A percentile compares a stretch with the other conserved stretches of the same genome.
These are phyloP conservation scores for Meles meles DNA, from an alignment of 2,113 vertebrate genomes.

Conservation along the genomic window DNA sequence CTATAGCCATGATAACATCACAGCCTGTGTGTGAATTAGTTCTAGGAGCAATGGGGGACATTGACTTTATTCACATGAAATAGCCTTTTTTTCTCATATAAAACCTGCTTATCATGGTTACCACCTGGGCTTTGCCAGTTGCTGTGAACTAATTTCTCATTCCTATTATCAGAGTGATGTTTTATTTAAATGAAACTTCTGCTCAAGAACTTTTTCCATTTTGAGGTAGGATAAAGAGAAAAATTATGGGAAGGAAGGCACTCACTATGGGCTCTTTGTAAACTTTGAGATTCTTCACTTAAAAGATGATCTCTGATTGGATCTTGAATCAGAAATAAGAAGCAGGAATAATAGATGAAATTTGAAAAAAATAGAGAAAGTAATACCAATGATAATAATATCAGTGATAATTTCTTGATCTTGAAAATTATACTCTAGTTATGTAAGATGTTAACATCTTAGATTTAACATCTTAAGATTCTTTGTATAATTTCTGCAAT, in stretches of 20 bases:
- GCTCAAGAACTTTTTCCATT: constrained; percentile 25
- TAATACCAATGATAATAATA: background rate
- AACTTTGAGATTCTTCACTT: background rate
- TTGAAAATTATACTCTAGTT: constrained; percentile 6
- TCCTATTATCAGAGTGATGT: constrained; percentile 23
- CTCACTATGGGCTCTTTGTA: background rate
- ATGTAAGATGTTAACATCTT: background rate
- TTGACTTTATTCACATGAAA: constrained; percentile 20
- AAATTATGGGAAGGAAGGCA: background rate
- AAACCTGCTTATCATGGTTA: constrained; percentile 50
- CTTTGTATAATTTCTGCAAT: background rate
- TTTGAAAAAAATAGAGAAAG: background rate
- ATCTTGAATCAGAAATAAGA: background rate
- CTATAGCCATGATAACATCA: constrained; percentile 2
- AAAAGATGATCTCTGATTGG: background rate
- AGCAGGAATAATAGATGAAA: background rate
- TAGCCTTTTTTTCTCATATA: constrained; percentile 42
- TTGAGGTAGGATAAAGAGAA: background rate
- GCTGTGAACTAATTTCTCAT: constrained; percentile 37
- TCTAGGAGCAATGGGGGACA: background rate
- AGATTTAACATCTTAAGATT: no score
- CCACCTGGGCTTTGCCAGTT: constrained; percentile 47
- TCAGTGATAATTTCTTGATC: background rate
- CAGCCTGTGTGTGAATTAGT: constrained; percentile 8
- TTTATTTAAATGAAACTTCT: constrained; percentile 53